These are phyloP conservation scores for Eidolon helvum DNA, from an alignment of 2,113 vertebrate species.

Conservation along the genomic window DNA sequence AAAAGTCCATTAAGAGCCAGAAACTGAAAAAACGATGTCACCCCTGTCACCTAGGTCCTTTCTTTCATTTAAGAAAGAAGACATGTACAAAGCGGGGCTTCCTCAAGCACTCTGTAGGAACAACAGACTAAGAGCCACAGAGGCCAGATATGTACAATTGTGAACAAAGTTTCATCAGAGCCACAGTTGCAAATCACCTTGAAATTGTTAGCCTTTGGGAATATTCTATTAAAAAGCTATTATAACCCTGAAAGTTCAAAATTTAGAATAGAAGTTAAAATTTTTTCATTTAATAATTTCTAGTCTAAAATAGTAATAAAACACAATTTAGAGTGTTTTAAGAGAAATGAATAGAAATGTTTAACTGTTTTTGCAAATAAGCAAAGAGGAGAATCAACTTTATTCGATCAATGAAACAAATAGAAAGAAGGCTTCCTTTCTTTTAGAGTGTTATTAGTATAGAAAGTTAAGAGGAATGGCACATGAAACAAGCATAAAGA, in stretches of 20 bases:
- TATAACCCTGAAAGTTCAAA: not conserved
- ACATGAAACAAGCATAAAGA: not conserved
- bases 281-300: not conserved
- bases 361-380: not conserved
- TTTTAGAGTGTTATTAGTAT: not conserved
- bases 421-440: not conserved
- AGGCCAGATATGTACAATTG: not conserved
- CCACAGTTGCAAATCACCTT: not conserved
- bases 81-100: not conserved
- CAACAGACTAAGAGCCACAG: too few relatives aligned
- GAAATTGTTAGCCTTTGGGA: not conserved
- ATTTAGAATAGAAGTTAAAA: not conserved
- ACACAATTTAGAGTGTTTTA: not conserved
- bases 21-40: accelerated
- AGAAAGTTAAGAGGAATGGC: not conserved
- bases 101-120: not conserved
- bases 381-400: not conserved
- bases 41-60: not conserved
- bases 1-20: not conserved
- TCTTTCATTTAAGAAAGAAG: not conserved
- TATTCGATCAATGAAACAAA: not conserved
- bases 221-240: not conserved
- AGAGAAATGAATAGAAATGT: not conserved
- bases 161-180: not conserved
- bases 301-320: not conserved